Percentiles rank a stretch among this genome's conserved stretches.
These are phyloP conservation scores for Mormyrus hasselquistii DNA, from an alignment of 2,797 vertebrate species.

Conservation along the genomic window DNA sequence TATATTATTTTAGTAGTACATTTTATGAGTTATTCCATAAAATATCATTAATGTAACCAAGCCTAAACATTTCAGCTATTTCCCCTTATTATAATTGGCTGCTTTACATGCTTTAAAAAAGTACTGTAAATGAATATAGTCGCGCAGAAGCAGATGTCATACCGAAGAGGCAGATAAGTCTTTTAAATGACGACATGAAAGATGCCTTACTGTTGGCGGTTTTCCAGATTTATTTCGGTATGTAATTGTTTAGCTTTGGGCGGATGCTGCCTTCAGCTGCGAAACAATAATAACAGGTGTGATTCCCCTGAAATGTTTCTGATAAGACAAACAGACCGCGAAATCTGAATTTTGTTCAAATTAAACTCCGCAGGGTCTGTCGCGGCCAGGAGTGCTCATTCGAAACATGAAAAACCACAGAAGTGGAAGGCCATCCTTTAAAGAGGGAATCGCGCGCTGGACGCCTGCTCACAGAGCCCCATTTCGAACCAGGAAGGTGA, in stretches of 20 bases:
- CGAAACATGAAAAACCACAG: background rate
- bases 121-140: background rate
- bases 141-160: background rate
- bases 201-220: background rate
- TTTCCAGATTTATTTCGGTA: background rate
- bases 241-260: background rate
- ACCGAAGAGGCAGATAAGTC: background rate
- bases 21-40: background rate
- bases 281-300: slow-evolving; percentile 5
- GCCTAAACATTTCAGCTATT: background rate
- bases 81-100: background rate
- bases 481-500: background rate
- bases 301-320: slow-evolving; percentile 12
- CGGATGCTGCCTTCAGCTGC: background rate
- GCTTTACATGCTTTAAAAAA: background rate
- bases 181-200: background rate
- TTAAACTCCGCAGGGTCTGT: slow-evolving; percentile 16
- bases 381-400: background rate
- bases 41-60: background rate
- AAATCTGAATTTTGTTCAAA: slow-evolving; percentile 22
- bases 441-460: background rate
- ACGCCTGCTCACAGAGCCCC: background rate
- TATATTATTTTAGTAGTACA: background rate
- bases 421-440: background rate
- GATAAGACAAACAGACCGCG: background rate